Evolutionary conservation across 2,797 vertebrate genomes (phyloP).

Genomic region (Thalassophryne amazonica): DNA sequence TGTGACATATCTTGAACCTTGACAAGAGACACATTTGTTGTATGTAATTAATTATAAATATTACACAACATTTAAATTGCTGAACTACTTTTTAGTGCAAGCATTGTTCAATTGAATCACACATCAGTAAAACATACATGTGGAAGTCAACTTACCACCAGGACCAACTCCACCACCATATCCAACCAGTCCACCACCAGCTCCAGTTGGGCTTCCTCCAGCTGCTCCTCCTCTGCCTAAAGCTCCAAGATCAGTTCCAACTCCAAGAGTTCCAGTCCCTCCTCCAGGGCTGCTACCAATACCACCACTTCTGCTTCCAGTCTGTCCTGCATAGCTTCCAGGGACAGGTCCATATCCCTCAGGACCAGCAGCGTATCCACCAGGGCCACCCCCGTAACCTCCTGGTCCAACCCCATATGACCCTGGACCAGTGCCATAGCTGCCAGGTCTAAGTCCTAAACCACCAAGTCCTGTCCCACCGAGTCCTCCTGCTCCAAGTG

Average conservation of each 20-base stretch:
- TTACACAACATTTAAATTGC: too few species aligned
- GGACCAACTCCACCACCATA: slow-evolving; percentile 45
- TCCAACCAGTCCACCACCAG: slow-evolving; percentile 35
- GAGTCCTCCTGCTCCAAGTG: slow-evolving; percentile 45
- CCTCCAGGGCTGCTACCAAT: slow-evolving; percentile 31
- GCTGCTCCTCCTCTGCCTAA: slow-evolving; percentile 17
- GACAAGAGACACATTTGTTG: slow-evolving; percentile 6
- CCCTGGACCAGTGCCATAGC: slow-evolving; percentile 46
- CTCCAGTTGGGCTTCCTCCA: slow-evolving; percentile 33
- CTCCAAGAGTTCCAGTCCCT: slow-evolving; percentile 38
- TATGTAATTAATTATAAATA: too few species aligned
- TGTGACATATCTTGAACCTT: slow-evolving; percentile 63
- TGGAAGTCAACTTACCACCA: slow-evolving; percentile 41
- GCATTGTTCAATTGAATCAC: not conserved
- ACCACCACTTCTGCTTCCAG: slow-evolving; percentile 18
- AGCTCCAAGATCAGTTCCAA: slow-evolving; percentile 31
- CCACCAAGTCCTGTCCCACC: slow-evolving; percentile 39
- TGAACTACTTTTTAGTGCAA: not conserved
- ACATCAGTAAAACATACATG: not conserved
- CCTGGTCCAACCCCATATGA: slow-evolving; percentile 48
- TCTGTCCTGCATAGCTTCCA: slow-evolving; percentile 30
- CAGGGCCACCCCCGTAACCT: slow-evolving; percentile 46
- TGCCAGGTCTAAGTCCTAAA: slow-evolving; percentile 42
- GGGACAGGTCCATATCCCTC: slow-evolving; percentile 51
- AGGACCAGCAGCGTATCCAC: slow-evolving; percentile 32